Conservation (phyloP, 2,888 invertebrate species). For the Koerneria pararmatus region DNA sequence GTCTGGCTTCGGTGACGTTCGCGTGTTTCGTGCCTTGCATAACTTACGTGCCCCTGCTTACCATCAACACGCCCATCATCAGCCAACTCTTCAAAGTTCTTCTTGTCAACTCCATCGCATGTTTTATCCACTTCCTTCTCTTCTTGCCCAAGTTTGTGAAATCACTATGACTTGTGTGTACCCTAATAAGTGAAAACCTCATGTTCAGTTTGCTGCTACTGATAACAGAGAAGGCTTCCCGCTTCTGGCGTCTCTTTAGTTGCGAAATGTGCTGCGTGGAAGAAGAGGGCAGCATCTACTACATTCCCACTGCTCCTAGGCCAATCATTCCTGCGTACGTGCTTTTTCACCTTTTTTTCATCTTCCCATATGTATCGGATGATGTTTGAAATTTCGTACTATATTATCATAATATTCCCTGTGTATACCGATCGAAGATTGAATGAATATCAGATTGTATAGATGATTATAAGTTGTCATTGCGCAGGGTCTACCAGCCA, state of each 20-base stretch:
- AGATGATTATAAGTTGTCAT: no score
- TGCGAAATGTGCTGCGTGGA: constrained; percentile 44
- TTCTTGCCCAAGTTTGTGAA: constrained; percentile 44
- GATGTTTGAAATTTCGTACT: not conserved
- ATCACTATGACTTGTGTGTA: constrained; percentile 6
- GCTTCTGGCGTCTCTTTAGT: constrained; percentile 28
- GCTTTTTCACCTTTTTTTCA: no score
- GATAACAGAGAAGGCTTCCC: constrained; percentile 42
- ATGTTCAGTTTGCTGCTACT: constrained; percentile 46
- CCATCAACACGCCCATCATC: constrained; percentile 45
- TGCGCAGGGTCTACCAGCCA: constrained; percentile 35
- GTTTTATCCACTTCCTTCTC: constrained; percentile 44
- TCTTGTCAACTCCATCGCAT: constrained; percentile 39
- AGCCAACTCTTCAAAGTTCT: constrained; percentile 39
- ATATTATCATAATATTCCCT: not conserved
- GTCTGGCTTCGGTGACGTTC: constrained; percentile 35
- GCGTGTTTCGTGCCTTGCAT: constrained; percentile 39
- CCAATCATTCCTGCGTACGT: constrained; percentile 33
- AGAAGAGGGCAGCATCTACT: constrained; percentile 48
- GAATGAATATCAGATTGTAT: no score
- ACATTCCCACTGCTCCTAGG: constrained; percentile 45
- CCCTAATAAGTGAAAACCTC: not conserved
- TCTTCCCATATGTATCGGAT: not conserved
- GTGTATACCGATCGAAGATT: no score
- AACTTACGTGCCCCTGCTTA: constrained; percentile 42